These are phyloP conservation scores for Herminia tarsipennalis DNA, from an alignment of 2,888 invertebrate species.

Conservation along the genomic window DNA sequence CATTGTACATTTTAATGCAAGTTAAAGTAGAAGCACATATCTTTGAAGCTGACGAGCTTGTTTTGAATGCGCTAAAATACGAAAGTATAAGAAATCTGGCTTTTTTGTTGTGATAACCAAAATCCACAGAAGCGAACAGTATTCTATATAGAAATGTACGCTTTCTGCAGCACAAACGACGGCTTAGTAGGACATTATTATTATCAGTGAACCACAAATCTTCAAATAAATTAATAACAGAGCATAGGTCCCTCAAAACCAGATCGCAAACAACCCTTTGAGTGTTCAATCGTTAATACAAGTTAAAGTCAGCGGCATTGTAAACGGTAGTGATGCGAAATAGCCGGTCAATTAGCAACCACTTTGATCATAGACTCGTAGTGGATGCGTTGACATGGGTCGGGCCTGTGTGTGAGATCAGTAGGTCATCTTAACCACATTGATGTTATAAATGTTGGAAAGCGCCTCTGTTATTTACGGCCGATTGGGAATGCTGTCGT, in stretches of 20 bases:
- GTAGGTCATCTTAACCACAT: constrained; percentile 11
- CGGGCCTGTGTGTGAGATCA: constrained; percentile 26
- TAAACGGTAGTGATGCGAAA: constrained; percentile 45
- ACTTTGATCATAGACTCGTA: constrained; percentile 54
- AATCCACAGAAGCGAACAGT: no score
- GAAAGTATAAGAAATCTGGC: no score
- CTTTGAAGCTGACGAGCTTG: no score
- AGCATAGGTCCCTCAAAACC: neutral
- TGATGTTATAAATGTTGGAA: neutral
- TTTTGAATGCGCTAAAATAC: no score
- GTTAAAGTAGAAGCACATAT: no score
- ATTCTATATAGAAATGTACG: no score
- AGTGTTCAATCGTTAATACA: constrained; percentile 43
- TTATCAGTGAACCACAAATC: neutral
- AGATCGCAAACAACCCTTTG: constrained; percentile 31
- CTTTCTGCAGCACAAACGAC: no score
- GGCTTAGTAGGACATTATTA: no score
- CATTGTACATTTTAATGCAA: no score
- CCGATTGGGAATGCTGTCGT: no score
- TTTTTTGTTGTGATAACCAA: no score
- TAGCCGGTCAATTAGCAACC: constrained; percentile 49
- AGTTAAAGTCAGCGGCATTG: constrained; percentile 35
- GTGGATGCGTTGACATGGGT: constrained; percentile 51
- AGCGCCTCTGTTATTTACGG: neutral
- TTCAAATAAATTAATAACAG: neutral